Evolutionary conservation across 2,888 invertebrate genomes (phyloP), one percentile per base, ranked within the genome.

Genomic region (Unio delphinus): DNA sequence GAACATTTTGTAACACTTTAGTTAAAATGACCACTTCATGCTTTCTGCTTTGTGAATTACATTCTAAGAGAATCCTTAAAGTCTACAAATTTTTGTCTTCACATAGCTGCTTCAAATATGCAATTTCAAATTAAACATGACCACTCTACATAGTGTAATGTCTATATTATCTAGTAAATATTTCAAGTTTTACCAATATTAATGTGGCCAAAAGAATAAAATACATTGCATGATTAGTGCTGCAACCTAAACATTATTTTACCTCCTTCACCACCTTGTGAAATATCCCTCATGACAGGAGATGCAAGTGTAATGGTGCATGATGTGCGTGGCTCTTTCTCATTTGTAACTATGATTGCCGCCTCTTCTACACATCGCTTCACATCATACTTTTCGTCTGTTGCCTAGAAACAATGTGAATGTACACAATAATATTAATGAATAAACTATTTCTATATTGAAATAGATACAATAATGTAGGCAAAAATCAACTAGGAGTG

Each of bases 221-320:
- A 59, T 59, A 23, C 59, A 56, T 34, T 55, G 56, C 26, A 61
- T 18, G 17, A 55, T 55, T 23, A 26, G 26, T 63, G 55, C 55
- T 63, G 55, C 30, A 45, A 45, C 45, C 45, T 45, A 15, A 45
- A 45, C 15, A 15, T 63, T 69, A 64, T 55, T 15, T 45, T 45
- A 45, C 45, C 45, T 45, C 45, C 62, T 66, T 70, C 83, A 85
- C 85, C 86, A 81, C 83, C 87, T 72, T 85, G 84, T 23, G 79
- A 70, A 7, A 82, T 73, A 90, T 97, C 97, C 74, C 98, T 93
- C 93, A 98, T 94, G 67, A 97, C 92, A 63, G 97, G 97, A 77
- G 98, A 97, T 65, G 98, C 98, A 76, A 98, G 92, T 75, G 95
- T 95, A 75, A 98, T 95, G 78, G 94, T 94, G 78, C 98, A 97